Evolutionary conservation across 2,888 invertebrate genomes (phyloP), one percentile per base, ranked within the genome.

Genomic region (Glaucopsyche alexis): DNA sequence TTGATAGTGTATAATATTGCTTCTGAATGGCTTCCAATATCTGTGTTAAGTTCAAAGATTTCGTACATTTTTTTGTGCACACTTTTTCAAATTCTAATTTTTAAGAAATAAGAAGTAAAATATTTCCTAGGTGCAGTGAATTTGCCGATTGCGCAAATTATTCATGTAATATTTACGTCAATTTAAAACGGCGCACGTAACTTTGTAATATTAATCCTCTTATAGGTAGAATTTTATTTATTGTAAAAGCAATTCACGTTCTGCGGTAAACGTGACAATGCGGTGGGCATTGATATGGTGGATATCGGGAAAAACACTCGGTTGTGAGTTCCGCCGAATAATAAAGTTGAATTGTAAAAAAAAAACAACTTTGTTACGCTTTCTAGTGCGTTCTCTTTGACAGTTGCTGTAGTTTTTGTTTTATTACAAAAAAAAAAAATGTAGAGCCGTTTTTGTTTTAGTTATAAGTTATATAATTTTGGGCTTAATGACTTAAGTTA

Each of bases 201-300:
- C 6, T 60, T 60, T 60, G 7, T 38, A 38, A 60, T 60, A 60
- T 60, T 38, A 38, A 60, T 38, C 13, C 60, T 38, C 38, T 11
- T 60, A 60, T 13, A 38, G n/a, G n/a, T n/a, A n/a, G 55, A 16
- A 55, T 55, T 55, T 60, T 60, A 60, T 55, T 47, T 47, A 55
- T 60, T 60, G 60, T 60, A 6, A 29, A 42, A 6, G 29, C 60
- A 29, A 13, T 60, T 60, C 60, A 60, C 60, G 29, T 60, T 14
- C 0, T 60, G 60, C 29, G 29, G 60, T 60, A 29, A 60, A 60
- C 60, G 60, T 60, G 60, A 60, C 60, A 60, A 38, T 38, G 60
- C 60, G 60, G 60, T 14, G 60, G 60, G 29, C 60, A 60, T 29
- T 60, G 60, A 60, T 60, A 60, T 60, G 60, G 29, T 29, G 29